These are phyloP conservation scores for Zygaena filipendulae DNA, from an alignment of 2,888 invertebrate genomes.

Conservation along the genomic window DNA sequence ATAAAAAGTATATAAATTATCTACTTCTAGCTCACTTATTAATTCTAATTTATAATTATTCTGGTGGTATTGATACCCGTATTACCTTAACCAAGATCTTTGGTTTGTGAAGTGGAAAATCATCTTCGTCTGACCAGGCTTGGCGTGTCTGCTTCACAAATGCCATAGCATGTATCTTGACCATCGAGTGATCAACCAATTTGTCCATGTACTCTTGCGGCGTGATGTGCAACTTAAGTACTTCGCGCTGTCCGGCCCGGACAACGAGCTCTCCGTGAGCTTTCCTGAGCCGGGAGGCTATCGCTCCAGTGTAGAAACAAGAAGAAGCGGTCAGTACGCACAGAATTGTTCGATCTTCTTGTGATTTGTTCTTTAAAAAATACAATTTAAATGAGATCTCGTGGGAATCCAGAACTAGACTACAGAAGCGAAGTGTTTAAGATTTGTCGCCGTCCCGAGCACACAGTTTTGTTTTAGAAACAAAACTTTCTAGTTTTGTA, in stretches of 20 bases:
- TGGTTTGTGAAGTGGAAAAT: constrained; percentile 76
- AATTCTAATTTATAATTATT: no score
- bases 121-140: constrained; percentile 79
- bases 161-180: constrained; percentile 79
- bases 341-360: constrained; percentile 71
- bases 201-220: constrained; percentile 77
- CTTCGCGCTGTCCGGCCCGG: constrained; percentile 71
- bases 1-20: no score
- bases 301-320: constrained; percentile 77
- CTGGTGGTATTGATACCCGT: background rate
- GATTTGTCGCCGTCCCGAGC: no score
- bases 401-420: no score
- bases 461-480: no score
- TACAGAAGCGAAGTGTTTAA: no score
- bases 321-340: constrained; percentile 72
- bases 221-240: constrained; percentile 69
- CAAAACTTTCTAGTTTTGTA: no score
- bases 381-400: no score
- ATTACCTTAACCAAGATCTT: constrained; percentile 71
- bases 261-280: constrained; percentile 71
- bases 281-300: constrained; percentile 71
- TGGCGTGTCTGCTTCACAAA: constrained; percentile 78
- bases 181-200: constrained; percentile 75
- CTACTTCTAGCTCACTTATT: no score
- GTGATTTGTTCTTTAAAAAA: constrained; percentile 65